Base-by-base conservation (phyloP, 1,140 invertebrate species). In the Druon quercuslanigerum region DNA sequence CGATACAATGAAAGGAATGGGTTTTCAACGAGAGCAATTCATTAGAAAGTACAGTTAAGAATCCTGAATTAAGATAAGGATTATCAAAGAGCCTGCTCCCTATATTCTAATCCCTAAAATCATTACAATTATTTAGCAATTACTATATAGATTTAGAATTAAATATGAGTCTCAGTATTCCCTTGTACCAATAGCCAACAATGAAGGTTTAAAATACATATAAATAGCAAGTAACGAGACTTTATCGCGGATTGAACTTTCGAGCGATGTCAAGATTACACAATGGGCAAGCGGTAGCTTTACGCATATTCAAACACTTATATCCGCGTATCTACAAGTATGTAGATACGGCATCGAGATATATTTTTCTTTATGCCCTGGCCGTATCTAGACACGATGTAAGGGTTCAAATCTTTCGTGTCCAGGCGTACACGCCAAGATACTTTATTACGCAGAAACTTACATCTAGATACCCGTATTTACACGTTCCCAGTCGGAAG, bases 371-470 rank as follows among this genome's bases (percentile, higher is more conserved):
- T 46, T 50, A 57, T 74, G 51, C 40, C 76, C 50, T 74, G 66
- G 76, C 56, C 56, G 54, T 66, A 73, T 78, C 75, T 72, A 76
- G 72, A 46, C 46, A 66, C 57, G 11, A 40, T 66, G 25, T 66
- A 33, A 66, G 33, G 33, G 40, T 20, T 66, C 46, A 66, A 66
- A 66, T 66, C 60, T 25, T 66, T 16, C n/a, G 60, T 46, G 60
- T 40, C 60, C 33, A 66, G 60, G 60, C 60, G 60, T 66, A 66
- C 25, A 66, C 60, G 16, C 60, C 25, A 33, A 66, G 60, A 66
- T 66, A 66, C 60, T 66, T 66, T 66, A 66, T 66, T 66, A 33
- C 33, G 25, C 3, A 16, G 60, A 66, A 66, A 66, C 60, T 66
- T 66, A 66, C 60, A 66, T 66, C 60, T 66, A 66, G 60, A 66